Base-by-base conservation (phyloP, 1,140 invertebrate genomes). In the Littorina saxatilis region DNA sequence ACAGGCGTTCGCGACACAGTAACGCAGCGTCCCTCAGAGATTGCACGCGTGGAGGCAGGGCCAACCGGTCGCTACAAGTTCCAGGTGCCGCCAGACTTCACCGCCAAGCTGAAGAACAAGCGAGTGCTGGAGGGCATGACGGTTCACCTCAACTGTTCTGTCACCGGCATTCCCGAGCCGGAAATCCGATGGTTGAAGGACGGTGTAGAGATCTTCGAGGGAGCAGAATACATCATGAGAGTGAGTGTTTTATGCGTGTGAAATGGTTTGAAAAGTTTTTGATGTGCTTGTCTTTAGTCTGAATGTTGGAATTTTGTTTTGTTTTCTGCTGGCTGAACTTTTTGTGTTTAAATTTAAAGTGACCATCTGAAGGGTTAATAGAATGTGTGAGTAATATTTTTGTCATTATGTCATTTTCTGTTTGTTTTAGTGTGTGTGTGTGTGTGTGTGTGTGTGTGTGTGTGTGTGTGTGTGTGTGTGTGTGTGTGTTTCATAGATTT, bases 91-190 rank as follows among this genome's bases (percentile, higher is more conserved):
- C 97, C 97, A 0, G 95, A 97, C 87, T 98, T 98, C 88, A 97
- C 96, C 0, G 97, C 97, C 95, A 94, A 96, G 35, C 92, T 98
- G 37, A 94, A 96, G n/a, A 96, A 97, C 89, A 94, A 96, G 75
- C 93, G 96, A 13, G 96, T 97, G 0, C 96, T 97, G 89, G 94
- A 95, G 9, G 96, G 96, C 0, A 85, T 68, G 58, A 81, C 88
- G 76, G 85, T 91, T 17, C 83, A 84, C 70, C 84, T 91, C 23
- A 86, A 84, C 79, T 91, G 91, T 58, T 90, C 89, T 13, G 88
- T 91, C 32, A 88, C 88, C 39, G 91, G 91, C 47, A 87, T 91
- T 52, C 91, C 91, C 39, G 86, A 86, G 61, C 91, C 91, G 11
- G 73, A 76, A 13, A 83, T 90, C 63, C 83, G 82, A 35, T 92